Conservation (phyloP, 2,888 invertebrate species). For the Trachelus stipa region DNA sequence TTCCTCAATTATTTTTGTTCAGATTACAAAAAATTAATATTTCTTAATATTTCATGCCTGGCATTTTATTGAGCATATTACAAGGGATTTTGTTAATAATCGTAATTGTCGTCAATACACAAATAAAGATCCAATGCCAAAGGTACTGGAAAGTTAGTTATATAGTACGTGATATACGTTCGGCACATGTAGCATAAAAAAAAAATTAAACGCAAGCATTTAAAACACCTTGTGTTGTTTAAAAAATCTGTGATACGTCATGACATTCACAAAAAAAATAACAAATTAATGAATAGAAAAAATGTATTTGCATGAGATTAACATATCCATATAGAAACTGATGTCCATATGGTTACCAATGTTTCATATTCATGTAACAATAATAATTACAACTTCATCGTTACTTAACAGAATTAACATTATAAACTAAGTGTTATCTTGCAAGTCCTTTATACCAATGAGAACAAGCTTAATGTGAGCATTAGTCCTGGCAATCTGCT, state of each 20-base stretch:
- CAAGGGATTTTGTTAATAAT: constrained; percentile 33
- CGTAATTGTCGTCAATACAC: constrained; percentile 36
- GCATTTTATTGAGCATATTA: neutral
- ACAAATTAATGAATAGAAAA: neutral
- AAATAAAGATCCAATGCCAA: constrained; percentile 25
- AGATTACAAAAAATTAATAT: neutral
- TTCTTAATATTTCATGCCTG: neutral
- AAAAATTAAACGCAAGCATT: neutral
- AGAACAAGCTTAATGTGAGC: constrained; percentile 84
- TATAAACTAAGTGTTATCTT: constrained; percentile 50
- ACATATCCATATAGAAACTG: constrained; percentile 1
- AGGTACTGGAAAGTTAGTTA: neutral
- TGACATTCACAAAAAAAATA: constrained; percentile 6
- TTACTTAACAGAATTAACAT: neutral
- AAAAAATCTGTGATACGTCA: neutral
- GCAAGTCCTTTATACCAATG: constrained; percentile 75
- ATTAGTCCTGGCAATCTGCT: constrained; percentile 78
- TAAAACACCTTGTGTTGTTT: neutral
- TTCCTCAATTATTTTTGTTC: neutral
- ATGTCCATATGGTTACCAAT: constrained; percentile 6
- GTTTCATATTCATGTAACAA: neutral
- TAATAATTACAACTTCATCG: neutral
- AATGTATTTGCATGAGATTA: constrained; percentile 7
- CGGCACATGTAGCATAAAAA: neutral
- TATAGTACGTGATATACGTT: neutral